Evolutionary conservation across 2,113 vertebrate species (phyloP).

Genomic region (Lota lota): DNA sequence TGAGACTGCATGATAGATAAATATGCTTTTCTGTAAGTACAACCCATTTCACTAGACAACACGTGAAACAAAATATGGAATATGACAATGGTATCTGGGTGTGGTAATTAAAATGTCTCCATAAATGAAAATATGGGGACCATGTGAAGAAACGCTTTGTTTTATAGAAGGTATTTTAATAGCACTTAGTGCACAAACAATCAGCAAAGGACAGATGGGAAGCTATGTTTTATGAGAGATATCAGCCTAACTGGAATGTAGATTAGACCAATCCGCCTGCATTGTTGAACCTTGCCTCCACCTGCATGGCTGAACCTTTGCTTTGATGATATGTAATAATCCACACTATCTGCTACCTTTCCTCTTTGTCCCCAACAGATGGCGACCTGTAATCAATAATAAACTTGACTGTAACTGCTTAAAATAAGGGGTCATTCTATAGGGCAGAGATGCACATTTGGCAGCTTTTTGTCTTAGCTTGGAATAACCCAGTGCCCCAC

Average conservation of each 20-base stretch:
- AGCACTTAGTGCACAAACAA: neutral
- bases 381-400: slow-evolving; percentile 18
- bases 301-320: neutral
- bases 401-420: slow-evolving; percentile 22
- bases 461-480: neutral
- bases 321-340: slow-evolving; percentile 25
- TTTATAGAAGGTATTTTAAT: neutral
- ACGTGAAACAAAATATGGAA: neutral
- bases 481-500: slow-evolving; percentile 11
- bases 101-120: too few relatives aligned
- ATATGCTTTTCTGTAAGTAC: neutral
- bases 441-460: neutral
- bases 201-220: neutral
- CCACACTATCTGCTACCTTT: slow-evolving; percentile 26
- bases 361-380: slow-evolving; percentile 27
- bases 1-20: neutral
- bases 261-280: slow-evolving; percentile 22
- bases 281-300: neutral
- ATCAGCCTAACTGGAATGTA: slow-evolving; percentile 36
- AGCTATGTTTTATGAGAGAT: slow-evolving; percentile 30
- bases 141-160: slow-evolving; percentile 8
- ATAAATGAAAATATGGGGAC: neutral
- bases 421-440: slow-evolving; percentile 9
- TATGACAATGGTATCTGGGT: too few relatives aligned
- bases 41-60: neutral